These are phyloP conservation scores for Daboia siamensis DNA, from an alignment of 2,113 vertebrate genomes.

Conservation along the genomic window DNA sequence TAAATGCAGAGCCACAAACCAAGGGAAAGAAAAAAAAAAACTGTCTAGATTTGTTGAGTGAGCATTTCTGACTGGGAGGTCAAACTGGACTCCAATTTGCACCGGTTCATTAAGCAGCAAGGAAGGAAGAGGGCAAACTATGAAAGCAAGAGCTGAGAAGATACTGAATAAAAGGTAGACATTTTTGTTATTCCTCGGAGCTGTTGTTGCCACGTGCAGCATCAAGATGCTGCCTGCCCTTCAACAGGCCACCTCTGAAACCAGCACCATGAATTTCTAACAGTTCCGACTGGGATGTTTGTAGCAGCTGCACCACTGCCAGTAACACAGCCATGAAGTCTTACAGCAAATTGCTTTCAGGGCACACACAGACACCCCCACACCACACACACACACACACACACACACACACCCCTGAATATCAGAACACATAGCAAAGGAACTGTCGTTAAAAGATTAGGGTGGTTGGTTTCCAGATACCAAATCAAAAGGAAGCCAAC, in stretches of 20 bases:
- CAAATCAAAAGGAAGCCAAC: too few relatives aligned
- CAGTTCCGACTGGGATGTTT: not conserved
- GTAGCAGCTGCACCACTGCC: not conserved
- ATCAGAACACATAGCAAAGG: not conserved
- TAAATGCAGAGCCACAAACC: not conserved
- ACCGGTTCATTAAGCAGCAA: not conserved
- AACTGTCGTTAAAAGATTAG: not conserved
- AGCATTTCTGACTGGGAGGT: not conserved
- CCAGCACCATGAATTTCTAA: not conserved
- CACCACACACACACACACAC: too few relatives aligned
- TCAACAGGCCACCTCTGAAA: not conserved
- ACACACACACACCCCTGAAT: not conserved
- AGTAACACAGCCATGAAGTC: not conserved
- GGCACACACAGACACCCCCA: not conserved
- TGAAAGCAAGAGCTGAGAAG: not conserved
- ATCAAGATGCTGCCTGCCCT: not conserved
- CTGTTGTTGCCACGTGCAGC: not conserved
- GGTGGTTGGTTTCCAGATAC: not conserved
- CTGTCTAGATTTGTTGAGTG: not conserved
- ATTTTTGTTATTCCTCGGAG: not conserved
- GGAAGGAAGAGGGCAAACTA: not conserved
- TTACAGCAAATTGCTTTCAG: not conserved
- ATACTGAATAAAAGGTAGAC: not conserved
- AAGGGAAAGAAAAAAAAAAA: not conserved
- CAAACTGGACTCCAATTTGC: not conserved